phyloP scores from a whole-genome alignment of 2,888 invertebrate genomes.

The Netelia inedita region DNA sequence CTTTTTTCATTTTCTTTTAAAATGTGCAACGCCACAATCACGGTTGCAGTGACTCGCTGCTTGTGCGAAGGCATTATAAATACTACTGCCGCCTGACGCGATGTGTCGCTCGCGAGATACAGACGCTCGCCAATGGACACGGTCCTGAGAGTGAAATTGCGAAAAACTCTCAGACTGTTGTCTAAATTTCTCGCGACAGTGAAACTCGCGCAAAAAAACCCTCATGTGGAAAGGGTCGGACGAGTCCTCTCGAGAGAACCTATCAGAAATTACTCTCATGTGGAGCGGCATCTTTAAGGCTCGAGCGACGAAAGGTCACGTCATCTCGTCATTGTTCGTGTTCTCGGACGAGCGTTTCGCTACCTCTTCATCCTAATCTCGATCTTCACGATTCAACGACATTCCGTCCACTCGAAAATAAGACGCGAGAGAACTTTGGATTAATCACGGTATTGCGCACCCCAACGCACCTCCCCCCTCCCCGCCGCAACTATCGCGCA shows the following conservation, averaged over 20 bases:
- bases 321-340: background rate
- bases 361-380: constrained; percentile 2
- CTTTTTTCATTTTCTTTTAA: constrained; percentile 1
- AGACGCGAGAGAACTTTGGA: background rate
- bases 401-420: background rate
- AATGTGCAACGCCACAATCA: constrained; percentile 21
- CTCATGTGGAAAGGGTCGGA: background rate
- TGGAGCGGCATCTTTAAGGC: too few relatives aligned
- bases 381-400: constrained; percentile 5
- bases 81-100: background rate
- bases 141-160: too few relatives aligned
- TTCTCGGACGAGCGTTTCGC: background rate
- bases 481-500: too few relatives aligned
- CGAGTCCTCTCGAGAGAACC: too few relatives aligned
- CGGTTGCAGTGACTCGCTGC: constrained; percentile 25
- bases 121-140: too few relatives aligned
- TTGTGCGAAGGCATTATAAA: constrained; percentile 21
- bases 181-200: too few relatives aligned
- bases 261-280: too few relatives aligned
- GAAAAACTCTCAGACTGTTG: too few relatives aligned
- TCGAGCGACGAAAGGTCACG: constrained; percentile 3
- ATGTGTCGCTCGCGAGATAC: background rate
- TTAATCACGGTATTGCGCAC: background rate
- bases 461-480: background rate
- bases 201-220: too few relatives aligned